Evolutionary conservation across 2,113 vertebrate species (phyloP).

Genomic region (Lagenorhynchus albirostris): DNA sequence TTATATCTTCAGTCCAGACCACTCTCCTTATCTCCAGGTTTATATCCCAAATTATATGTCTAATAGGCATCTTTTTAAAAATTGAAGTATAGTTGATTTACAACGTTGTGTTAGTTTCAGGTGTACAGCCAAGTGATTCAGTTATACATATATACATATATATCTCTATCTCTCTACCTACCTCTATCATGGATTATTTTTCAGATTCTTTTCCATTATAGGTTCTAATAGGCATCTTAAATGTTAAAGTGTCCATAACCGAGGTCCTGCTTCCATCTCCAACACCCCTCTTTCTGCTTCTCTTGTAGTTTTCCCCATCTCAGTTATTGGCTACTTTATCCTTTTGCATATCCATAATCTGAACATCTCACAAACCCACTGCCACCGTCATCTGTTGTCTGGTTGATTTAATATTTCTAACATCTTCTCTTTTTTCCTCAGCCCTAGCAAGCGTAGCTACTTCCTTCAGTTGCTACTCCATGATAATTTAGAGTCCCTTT

Average conservation of each 20-base stretch:
- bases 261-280: not conserved
- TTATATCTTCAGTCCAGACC: not conserved
- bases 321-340: not conserved
- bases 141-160: too few relatives aligned
- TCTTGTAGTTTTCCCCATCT: not conserved
- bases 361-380: not conserved
- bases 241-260: not conserved
- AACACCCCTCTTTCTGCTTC: not conserved
- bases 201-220: too few relatives aligned
- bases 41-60: not conserved
- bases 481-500: not conserved
- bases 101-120: too few relatives aligned
- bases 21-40: not conserved
- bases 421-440: not conserved
- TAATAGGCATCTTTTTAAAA: not conserved
- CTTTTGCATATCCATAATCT: not conserved
- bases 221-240: not conserved
- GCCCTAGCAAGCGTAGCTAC: not conserved
- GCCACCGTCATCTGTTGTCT: not conserved
- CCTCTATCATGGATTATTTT: too few relatives aligned
- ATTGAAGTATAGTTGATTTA: not conserved
- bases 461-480: not conserved
- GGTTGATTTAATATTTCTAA: not conserved
- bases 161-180: too few relatives aligned
- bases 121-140: too few relatives aligned